A percentile compares a stretch with the other conserved stretches of the same genome.
phyloP scores from a whole-genome alignment of 2,797 vertebrate genomes.

The Smutsia temminckii region DNA sequence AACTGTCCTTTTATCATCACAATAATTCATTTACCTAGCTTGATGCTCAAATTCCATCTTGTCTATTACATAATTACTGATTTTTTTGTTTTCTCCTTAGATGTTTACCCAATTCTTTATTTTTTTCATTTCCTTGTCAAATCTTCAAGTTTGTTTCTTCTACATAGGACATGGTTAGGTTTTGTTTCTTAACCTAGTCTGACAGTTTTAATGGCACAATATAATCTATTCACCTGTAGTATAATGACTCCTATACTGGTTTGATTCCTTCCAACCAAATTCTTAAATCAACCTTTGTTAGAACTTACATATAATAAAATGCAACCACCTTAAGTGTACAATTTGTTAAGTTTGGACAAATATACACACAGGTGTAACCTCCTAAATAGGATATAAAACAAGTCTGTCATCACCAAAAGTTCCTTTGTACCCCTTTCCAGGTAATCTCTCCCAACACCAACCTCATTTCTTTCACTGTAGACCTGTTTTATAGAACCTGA shows the following conservation, averaged over 20 bases:
- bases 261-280: neutral
- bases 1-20: neutral
- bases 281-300: neutral
- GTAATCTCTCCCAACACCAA: neutral
- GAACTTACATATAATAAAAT: neutral
- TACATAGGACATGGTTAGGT: neutral
- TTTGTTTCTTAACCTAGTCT: neutral
- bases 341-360: conserved; percentile 6
- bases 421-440: neutral
- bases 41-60: neutral
- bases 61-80: neutral
- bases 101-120: neutral
- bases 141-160: neutral
- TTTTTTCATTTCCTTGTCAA: neutral
- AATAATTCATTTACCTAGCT: neutral
- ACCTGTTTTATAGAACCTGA: neutral
- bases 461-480: neutral
- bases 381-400: neutral
- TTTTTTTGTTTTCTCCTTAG: neutral
- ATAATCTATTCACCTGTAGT: neutral
- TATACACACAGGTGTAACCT: neutral
- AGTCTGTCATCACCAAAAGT: neutral
- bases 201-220: neutral
- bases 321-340: neutral
- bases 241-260: neutral